Evolutionary conservation across 2,113 vertebrate species (phyloP).

Genomic region (Ardeotis arabs): DNA sequence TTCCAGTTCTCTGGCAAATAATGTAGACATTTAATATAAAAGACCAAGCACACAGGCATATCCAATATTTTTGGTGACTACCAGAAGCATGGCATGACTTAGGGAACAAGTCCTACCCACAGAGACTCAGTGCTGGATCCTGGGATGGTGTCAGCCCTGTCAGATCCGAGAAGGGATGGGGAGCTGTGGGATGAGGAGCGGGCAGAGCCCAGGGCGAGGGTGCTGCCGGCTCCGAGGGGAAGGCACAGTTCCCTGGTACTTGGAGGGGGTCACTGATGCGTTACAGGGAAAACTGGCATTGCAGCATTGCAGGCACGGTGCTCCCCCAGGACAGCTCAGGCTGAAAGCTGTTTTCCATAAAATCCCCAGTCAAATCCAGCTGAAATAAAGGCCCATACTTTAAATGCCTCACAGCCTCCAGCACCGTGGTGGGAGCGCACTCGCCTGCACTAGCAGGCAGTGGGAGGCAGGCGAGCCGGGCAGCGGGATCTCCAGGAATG

Average conservation of each 20-base stretch:
- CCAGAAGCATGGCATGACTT: neutral
- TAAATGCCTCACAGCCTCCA: neutral
- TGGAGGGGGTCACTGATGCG: rapidly evolving
- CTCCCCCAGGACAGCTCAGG: neutral
- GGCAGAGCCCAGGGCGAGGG: neutral
- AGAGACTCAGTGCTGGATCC: neutral
- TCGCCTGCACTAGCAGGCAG: neutral
- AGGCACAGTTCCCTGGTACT: rapidly evolving
- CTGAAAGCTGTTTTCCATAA: neutral
- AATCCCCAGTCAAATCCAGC: neutral
- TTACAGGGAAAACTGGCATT: rapidly evolving
- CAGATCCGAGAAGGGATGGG: neutral
- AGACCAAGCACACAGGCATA: neutral
- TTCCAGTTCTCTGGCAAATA: neutral
- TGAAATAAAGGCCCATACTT: neutral
- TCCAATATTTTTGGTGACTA: neutral
- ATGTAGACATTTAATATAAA: rapidly evolving
- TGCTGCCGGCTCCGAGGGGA: neutral
- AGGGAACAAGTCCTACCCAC: rapidly evolving
- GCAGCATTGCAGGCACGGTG: neutral
- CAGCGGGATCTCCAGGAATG: neutral
- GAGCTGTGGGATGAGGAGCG: neutral
- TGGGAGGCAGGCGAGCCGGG: neutral
- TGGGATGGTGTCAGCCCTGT: neutral
- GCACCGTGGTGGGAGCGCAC: rapidly evolving